Conservation (phyloP, 2,888 invertebrate genomes). For the Syrphus vitripennis region DNA sequence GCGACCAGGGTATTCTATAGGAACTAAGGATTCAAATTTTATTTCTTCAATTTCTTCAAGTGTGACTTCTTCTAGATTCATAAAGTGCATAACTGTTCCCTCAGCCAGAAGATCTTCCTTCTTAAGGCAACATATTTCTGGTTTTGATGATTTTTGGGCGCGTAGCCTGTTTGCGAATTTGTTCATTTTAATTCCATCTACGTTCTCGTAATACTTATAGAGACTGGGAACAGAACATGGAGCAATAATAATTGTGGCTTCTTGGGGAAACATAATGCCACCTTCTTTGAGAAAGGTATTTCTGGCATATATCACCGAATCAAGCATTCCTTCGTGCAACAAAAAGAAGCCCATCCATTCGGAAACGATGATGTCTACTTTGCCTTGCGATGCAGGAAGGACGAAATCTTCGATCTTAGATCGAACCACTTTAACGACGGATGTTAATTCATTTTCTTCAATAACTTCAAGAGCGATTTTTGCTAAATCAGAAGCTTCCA, state of each 20-base stretch:
- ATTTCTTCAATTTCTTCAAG: conserved; percentile 84
- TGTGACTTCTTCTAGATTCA: conserved; percentile 86
- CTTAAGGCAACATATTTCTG: conserved; percentile 84
- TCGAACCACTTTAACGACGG: conserved; percentile 85
- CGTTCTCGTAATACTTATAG: conserved; percentile 89
- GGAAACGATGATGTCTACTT: conserved; percentile 94
- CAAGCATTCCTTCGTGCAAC: conserved; percentile 97
- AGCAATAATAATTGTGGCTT: conserved; percentile 83
- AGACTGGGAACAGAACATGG: conserved; percentile 83
- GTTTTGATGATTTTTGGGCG: conserved; percentile 84
- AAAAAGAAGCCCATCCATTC: conserved; percentile 99
- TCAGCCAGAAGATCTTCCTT: conserved; percentile 85
- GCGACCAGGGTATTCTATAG: conserved; percentile 82
- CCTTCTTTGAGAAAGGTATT: conserved; percentile 89
- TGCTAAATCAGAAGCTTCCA: conserved; percentile 90
- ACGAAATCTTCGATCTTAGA: conserved; percentile 83
- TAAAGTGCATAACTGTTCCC: conserved; percentile 85
- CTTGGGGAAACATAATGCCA: conserved; percentile 89
- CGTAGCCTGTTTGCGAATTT: conserved; percentile 85
- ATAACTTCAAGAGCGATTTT: conserved; percentile 85
- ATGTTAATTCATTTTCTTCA: conserved; percentile 86
- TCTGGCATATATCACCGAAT: conserved; percentile 91
- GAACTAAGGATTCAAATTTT: conserved; percentile 84
- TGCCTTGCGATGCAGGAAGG: conserved; percentile 83
- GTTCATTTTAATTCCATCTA: conserved; percentile 91